A percentile compares a stretch with the other conserved stretches of the same genome.
Conservation (phyloP, 2,888 invertebrate species). For the Aphidius colemani region DNA sequence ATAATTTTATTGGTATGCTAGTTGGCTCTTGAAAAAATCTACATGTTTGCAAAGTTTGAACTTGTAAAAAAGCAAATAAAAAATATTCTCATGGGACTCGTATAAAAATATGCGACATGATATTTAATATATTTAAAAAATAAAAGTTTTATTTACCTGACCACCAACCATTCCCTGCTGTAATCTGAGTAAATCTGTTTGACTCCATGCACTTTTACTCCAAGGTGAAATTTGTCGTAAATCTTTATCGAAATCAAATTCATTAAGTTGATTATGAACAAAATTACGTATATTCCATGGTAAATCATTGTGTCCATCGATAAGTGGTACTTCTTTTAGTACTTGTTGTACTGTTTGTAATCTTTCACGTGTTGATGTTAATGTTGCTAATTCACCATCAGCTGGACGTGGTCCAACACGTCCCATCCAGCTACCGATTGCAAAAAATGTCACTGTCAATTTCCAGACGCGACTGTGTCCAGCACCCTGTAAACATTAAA, state of each 20-base stretch:
- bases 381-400: constrained; percentile 56
- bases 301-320: constrained; percentile 77
- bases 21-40: not conserved
- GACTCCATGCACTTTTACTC: constrained; percentile 78
- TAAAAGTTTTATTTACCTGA: constrained; percentile 62
- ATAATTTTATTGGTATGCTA: no score
- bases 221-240: constrained; percentile 74
- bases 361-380: constrained; percentile 65
- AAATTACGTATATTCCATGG: constrained; percentile 90
- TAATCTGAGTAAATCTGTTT: constrained; percentile 76
- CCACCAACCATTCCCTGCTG: constrained; percentile 78
- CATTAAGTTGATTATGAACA: constrained; percentile 76
- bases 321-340: constrained; percentile 70
- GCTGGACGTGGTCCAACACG: constrained; percentile 49
- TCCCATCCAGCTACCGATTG: constrained; percentile 50
- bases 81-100: no score
- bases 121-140: constrained; percentile 33
- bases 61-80: not conserved
- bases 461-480: constrained; percentile 48
- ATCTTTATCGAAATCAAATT: constrained; percentile 70
- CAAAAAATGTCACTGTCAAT: constrained; percentile 50
- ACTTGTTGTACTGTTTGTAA: constrained; percentile 69
- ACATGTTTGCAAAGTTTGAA: not conserved
- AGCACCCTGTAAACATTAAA: constrained; percentile 44
- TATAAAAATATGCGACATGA: constrained; percentile 4